phyloP scores from a whole-genome alignment of 1,140 invertebrate species.

The Anoplolepis gracilipes region DNA sequence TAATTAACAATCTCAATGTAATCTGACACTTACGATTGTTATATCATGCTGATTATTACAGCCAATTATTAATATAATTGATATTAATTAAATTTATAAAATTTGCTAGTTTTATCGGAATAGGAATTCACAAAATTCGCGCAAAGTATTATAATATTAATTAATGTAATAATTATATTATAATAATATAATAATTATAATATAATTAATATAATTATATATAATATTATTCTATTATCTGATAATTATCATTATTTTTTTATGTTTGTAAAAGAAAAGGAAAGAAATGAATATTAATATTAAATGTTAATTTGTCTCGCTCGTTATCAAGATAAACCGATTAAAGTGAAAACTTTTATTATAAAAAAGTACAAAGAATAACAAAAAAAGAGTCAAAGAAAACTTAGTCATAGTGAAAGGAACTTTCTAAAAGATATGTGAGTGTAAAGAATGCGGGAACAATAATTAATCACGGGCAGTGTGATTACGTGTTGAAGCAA shows the following conservation, averaged over 20 bases:
- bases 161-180: background rate
- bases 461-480: constrained; percentile 34
- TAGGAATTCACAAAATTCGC: background rate
- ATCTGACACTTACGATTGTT: background rate
- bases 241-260: background rate
- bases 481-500: constrained; percentile 14
- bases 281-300: too few relatives aligned
- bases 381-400: background rate
- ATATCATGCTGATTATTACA: background rate
- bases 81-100: background rate
- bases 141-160: too few relatives aligned
- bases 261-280: background rate
- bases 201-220: background rate
- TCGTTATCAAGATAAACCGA: constrained; percentile 8
- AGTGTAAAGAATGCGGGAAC: constrained; percentile 2
- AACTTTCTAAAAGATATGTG: constrained; percentile 42
- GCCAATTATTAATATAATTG: too few relatives aligned
- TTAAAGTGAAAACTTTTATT: constrained; percentile 8
- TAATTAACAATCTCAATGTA: constrained; percentile 2
- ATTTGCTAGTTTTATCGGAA: background rate
- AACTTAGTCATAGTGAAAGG: constrained; percentile 44
- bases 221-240: background rate
- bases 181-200: background rate
- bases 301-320: background rate
- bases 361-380: background rate